Evolutionary conservation across 2,113 vertebrate species (phyloP).

Genomic region (Calidris pygmaea): DNA sequence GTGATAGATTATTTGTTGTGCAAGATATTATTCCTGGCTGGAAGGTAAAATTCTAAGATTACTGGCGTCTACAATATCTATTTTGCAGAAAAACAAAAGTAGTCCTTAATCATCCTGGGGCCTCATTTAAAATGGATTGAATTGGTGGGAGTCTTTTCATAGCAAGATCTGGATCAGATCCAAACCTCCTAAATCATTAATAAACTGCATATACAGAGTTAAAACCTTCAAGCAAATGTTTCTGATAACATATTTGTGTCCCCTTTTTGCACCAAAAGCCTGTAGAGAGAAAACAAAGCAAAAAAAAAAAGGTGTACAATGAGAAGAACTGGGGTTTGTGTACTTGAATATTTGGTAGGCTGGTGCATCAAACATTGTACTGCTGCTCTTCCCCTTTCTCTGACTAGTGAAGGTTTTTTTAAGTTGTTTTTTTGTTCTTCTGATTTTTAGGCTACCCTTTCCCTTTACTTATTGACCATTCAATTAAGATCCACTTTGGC

Average conservation of each 20-base stretch:
- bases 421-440: not conserved
- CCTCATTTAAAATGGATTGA: not conserved
- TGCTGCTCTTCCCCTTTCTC: not conserved
- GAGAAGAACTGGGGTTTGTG: not conserved
- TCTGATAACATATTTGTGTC: not conserved
- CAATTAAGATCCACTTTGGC: not conserved
- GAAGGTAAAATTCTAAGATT: not conserved
- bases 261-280: not conserved
- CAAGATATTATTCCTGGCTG: not conserved
- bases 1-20: not conserved
- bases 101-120: not conserved
- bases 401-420: not conserved
- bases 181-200: not conserved
- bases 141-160: not conserved
- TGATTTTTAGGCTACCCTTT: not conserved
- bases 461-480: not conserved
- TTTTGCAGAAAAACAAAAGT: not conserved
- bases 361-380: accelerated
- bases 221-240: not conserved
- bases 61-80: not conserved
- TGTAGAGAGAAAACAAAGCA: not conserved
- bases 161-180: not conserved
- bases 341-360: not conserved
- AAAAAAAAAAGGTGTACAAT: not conserved
- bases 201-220: not conserved